Evolutionary conservation across 2,888 invertebrate species (phyloP).

Genomic region (Seladonia tumulorum): DNA sequence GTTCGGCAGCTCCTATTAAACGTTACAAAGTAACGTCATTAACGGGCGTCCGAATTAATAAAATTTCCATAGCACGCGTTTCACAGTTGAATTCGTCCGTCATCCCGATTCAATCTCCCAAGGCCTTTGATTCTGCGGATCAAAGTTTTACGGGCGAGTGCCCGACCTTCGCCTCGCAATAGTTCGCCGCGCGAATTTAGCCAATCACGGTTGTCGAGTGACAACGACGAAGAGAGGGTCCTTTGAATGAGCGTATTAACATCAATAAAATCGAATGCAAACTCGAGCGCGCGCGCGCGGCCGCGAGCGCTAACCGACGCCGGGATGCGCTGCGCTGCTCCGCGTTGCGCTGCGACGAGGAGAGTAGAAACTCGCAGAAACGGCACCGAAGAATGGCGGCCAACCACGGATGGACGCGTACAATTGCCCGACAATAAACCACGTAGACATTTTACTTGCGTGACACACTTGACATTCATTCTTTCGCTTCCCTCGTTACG

Average conservation of each 20-base stretch:
- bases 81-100: not conserved
- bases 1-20: not conserved
- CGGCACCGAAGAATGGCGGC: conserved; percentile 46
- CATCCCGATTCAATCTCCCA: conserved; percentile 3
- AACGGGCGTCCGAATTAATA: not conserved
- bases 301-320: conserved; percentile 30
- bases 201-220: conserved; percentile 38
- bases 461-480: conserved; percentile 65
- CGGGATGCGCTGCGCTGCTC: not conserved
- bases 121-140: conserved; percentile 23
- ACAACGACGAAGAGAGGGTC: conserved; percentile 21
- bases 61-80: conserved; percentile 2
- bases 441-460: conserved; percentile 61
- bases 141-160: conserved; percentile 25
- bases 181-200: conserved; percentile 42
- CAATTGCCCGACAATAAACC: conserved; percentile 61
- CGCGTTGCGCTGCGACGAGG: not conserved
- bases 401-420: conserved; percentile 45
- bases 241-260: conserved; percentile 60
- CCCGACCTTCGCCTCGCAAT: conserved; percentile 35
- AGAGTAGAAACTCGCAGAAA: conserved; percentile 32
- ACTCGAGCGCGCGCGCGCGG: conserved; percentile 18
- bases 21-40: conserved; percentile 2
- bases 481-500: conserved; percentile 46
- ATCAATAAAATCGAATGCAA: conserved; percentile 58